Evolutionary conservation across 2,113 vertebrate genomes (phyloP).

Genomic region (Onychostruthus taczanowskii): DNA sequence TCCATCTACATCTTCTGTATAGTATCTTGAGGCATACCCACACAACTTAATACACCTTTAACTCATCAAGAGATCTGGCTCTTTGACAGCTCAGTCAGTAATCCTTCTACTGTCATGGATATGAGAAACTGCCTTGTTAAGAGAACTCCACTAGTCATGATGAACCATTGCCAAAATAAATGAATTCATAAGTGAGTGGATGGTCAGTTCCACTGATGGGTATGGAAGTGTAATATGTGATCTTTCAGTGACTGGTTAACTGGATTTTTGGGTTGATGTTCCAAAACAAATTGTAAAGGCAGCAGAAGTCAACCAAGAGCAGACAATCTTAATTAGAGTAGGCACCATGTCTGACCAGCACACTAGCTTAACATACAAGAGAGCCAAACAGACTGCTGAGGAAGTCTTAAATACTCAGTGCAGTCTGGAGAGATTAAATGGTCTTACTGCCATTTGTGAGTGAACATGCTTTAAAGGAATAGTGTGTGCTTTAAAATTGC

Average conservation of each 20-base stretch:
- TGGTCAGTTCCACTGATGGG: not conserved
- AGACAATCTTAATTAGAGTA: not conserved
- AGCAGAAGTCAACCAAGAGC: not conserved
- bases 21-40: not conserved
- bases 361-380: not conserved
- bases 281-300: not conserved
- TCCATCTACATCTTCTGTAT: not conserved
- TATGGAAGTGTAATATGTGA: not conserved
- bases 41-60: not conserved
- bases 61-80: not conserved
- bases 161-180: not conserved
- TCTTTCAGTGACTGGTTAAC: not conserved
- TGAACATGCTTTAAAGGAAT: not conserved
- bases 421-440: not conserved
- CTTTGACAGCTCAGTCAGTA: not conserved
- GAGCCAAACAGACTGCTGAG: not conserved
- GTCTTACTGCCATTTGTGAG: not conserved
- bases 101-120: not conserved
- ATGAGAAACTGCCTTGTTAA: not conserved
- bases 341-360: not conserved
- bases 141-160: not conserved
- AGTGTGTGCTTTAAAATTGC: not conserved
- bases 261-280: not conserved
- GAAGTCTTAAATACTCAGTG: not conserved
- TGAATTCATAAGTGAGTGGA: not conserved